phyloP scores from a whole-genome alignment of 2,888 invertebrate species.

The Ischnus inquisitorius region DNA sequence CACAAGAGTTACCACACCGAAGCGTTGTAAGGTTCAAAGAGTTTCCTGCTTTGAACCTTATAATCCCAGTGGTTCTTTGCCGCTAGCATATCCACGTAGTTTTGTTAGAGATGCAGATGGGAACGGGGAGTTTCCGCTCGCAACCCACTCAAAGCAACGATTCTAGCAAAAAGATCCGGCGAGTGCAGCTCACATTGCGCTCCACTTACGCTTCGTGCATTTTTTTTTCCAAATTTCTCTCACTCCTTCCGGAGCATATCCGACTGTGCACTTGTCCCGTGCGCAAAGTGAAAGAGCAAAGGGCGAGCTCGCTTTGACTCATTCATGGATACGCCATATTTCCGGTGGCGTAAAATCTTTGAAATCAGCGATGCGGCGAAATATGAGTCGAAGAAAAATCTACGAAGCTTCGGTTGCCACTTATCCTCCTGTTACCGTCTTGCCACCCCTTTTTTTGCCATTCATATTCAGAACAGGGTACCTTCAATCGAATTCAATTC shows the following conservation, averaged over 20 bases:
- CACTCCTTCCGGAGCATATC: constrained; percentile 17
- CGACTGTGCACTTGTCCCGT: constrained; percentile 58
- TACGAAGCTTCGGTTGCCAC: neutral
- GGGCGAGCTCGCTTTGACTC: constrained; percentile 56
- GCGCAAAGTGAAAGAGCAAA: constrained; percentile 53
- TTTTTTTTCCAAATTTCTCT: constrained; percentile 10
- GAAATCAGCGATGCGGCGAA: neutral
- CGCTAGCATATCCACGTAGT: constrained; percentile 3
- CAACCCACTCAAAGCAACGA: constrained; percentile 44
- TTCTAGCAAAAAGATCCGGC: constrained; percentile 49
- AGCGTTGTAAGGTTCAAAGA: no score
- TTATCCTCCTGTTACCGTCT: neutral
- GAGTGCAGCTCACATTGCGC: constrained; percentile 47
- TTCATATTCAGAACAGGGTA: neutral
- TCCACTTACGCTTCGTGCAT: constrained; percentile 30
- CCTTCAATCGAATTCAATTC: constrained; percentile 7
- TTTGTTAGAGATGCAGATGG: constrained; percentile 24
- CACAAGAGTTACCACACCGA: constrained; percentile 6
- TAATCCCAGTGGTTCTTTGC: constrained; percentile 25
- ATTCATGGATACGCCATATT: constrained; percentile 23
- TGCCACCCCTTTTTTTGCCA: neutral
- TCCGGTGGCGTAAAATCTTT: constrained; percentile 10
- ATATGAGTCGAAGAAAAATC: constrained; percentile 25
- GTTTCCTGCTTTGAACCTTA: constrained; percentile 40
- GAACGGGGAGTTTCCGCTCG: constrained; percentile 14